Evolutionary conservation across 1,140 invertebrate species (phyloP), one percentile per base, ranked within the genome.

Genomic region (Belonocnema kinseyi): DNA sequence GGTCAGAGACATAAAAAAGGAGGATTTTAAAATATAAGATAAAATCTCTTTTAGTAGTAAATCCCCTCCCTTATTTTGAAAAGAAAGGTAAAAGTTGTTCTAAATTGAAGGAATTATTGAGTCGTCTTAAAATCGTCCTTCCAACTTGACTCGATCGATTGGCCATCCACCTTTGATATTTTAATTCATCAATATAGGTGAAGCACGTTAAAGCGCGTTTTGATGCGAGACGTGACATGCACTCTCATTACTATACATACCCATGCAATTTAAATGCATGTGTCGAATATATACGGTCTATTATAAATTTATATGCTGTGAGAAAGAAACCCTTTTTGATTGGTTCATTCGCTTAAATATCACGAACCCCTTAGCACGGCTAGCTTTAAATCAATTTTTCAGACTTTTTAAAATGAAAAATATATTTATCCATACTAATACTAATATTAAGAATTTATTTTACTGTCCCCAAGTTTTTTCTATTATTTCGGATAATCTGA

Each of bases 121-220:
- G 46, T 52, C 50, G 1, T 14, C 21, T 75, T 74, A 61, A 79
- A 74, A 52, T 58, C 51, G 66, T 72, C 52, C 50, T 74, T 74
- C 46, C n/a, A 26, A 52, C 19, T 11, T 50, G 40, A 50, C 12
- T 8, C 58, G 53, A 72, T 58, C 26, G 72, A 58, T 75, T 26
- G 19, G 17, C 40, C 72, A 73, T 77, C 77, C 79, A 80, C 82
- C 83, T 88, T 84, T 87, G 88, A 88, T 88, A 88, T 89, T 89
- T 87, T 87, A 87, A 89, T 89, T 83, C 85, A 74, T 79, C 72
- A 72, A 8, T 70, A 76, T 77, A 84, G n/a, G 54, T 82, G 84
- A 88, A 86, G 78, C 72, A 74, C 75, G 76, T 79, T 74, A 76
- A 81, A 81, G 75, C 70, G 58, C 21, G 58, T 66, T 66, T 66